Conservation (phyloP, 2,888 invertebrate species). For the Disparrhopalites patrizii region DNA sequence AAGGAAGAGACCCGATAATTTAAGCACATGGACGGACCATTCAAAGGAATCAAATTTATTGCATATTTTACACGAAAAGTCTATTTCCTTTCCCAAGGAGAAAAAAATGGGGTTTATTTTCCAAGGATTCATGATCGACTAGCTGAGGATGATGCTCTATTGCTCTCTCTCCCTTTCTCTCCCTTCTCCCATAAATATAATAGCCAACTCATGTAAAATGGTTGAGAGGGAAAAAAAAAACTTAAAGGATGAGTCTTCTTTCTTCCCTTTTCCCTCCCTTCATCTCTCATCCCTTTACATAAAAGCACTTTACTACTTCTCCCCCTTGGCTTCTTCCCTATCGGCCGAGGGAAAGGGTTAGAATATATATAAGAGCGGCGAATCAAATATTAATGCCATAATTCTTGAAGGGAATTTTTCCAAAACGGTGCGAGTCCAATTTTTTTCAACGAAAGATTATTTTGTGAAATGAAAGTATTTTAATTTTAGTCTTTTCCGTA, state of each 20-base stretch:
- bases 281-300: not conserved
- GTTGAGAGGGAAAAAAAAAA: no score
- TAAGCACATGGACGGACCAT: constrained; percentile 15
- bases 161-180: not conserved
- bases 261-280: not conserved
- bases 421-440: no score
- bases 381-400: no score
- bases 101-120: not conserved
- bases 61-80: constrained; percentile 30
- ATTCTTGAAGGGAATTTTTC: no score
- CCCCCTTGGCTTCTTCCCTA: no score
- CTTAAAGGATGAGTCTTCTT: not conserved
- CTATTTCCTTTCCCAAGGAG: constrained; percentile 11
- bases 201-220: no score
- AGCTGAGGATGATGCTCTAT: not conserved
- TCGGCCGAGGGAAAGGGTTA: no score
- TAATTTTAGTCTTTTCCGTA: no score
- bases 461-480: no score
- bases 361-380: no score
- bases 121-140: no score
- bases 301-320: not conserved
- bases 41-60: constrained; percentile 30
- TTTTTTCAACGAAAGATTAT: no score
- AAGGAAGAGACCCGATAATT: not conserved
- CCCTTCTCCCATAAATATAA: constrained; percentile 3